These are phyloP conservation scores for Drosophila ercepeae DNA, from an alignment of 1,140 invertebrate genomes.

Conservation along the genomic window DNA sequence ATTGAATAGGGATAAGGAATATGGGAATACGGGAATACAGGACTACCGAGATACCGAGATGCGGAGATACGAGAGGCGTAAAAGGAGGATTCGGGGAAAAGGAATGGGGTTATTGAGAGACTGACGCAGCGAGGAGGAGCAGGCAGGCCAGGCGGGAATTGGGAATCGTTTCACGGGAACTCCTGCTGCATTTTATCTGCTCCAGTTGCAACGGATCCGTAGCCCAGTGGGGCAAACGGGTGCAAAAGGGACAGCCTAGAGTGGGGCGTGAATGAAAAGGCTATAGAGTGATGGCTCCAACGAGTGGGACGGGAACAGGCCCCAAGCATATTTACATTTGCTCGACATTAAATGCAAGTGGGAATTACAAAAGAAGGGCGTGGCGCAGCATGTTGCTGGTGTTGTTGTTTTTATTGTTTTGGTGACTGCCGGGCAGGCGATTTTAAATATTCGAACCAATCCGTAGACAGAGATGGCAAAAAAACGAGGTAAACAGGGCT, in stretches of 20 bases:
- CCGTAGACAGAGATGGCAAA: background rate
- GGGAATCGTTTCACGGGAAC: slow-evolving; percentile 57
- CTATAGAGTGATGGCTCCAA: background rate
- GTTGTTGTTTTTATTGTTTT: slow-evolving; percentile 8
- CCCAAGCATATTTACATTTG: slow-evolving; percentile 73
- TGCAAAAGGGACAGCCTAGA: slow-evolving; percentile 2
- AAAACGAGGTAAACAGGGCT: background rate
- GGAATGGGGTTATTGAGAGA: slow-evolving; percentile 10
- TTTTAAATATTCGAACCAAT: slow-evolving; percentile 66
- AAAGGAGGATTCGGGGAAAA: background rate
- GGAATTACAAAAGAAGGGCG: slow-evolving; percentile 65
- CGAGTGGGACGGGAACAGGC: slow-evolving; percentile 10
- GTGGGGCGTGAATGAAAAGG: background rate
- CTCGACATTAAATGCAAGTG: slow-evolving; percentile 77
- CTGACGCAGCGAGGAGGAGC: slow-evolving; percentile 7
- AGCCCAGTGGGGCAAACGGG: background rate
- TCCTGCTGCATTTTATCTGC: slow-evolving; percentile 73
- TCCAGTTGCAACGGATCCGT: slow-evolving; percentile 63
- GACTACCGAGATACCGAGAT: background rate
- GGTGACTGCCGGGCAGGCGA: slow-evolving; percentile 18
- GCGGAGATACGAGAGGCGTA: background rate
- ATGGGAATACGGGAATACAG: background rate
- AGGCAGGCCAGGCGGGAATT: slow-evolving; percentile 29
- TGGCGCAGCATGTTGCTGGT: slow-evolving; percentile 12
- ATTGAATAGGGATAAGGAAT: background rate